A percentile compares a stretch with the other conserved stretches of the same genome.
Evolutionary conservation across 2,113 vertebrate genomes (phyloP).

Genomic region (Phasianus colchicus): DNA sequence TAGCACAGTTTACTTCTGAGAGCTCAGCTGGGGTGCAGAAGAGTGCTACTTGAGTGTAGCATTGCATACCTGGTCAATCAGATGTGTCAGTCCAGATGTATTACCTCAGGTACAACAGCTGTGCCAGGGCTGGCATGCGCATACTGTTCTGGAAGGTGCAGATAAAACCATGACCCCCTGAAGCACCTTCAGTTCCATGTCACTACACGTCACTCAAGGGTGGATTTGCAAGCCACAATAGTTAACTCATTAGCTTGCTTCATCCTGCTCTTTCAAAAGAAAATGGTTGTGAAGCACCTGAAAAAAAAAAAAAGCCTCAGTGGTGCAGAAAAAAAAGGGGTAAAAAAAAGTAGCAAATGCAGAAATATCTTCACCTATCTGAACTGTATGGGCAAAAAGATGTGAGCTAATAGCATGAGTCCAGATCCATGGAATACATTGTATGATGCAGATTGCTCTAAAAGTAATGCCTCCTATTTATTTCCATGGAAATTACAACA

Average conservation of each 20-base stretch:
- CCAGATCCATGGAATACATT: fast-evolving
- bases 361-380: neutral
- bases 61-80: neutral
- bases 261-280: neutral
- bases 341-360: neutral
- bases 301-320: neutral
- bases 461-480: neutral
- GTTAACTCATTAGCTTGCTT: neutral
- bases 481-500: neutral
- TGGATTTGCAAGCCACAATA: neutral
- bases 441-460: neutral
- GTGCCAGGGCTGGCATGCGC: neutral
- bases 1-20: fast-evolving
- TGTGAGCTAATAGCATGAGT: neutral
- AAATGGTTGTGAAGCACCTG: neutral
- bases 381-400: neutral
- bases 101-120: neutral
- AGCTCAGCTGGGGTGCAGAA: fast-evolving
- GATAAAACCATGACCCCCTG: neutral
- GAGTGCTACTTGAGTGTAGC: fast-evolving
- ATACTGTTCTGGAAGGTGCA: neutral
- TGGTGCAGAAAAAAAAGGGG: fast-evolving
- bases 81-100: neutral
- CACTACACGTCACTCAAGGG: neutral
- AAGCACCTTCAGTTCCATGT: neutral